Evolutionary conservation across 2,888 invertebrate species (phyloP).

Genomic region (Cantharis rustica): DNA sequence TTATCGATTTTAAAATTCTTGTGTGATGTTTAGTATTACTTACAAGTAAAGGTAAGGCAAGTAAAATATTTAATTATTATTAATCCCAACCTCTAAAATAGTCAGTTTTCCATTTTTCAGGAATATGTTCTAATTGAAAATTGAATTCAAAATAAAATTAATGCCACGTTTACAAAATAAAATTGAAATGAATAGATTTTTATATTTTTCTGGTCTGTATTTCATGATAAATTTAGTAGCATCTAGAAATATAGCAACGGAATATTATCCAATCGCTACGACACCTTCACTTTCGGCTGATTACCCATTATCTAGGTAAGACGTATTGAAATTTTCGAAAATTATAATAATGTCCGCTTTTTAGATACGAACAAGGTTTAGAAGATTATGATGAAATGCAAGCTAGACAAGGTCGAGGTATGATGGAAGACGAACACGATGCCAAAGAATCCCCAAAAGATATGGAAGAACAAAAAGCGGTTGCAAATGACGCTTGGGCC

Average conservation of each 20-base stretch:
- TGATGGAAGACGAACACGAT: slow-evolving; percentile 58
- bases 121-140: not conserved
- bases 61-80: not conserved
- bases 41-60: not conserved
- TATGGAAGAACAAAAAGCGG: slow-evolving; percentile 61
- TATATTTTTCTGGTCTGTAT: slow-evolving; percentile 10
- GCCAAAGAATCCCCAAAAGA: slow-evolving; percentile 56
- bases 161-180: not conserved
- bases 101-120: not conserved
- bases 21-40: not conserved
- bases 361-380: slow-evolving; percentile 48
- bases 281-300: slow-evolving; percentile 34
- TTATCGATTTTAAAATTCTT: not conserved
- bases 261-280: slow-evolving; percentile 44
- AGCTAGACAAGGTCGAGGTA: slow-evolving; percentile 50
- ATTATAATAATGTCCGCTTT: not conserved
- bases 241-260: slow-evolving; percentile 32
- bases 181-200: not conserved
- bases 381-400: slow-evolving; percentile 50
- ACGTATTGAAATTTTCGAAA: not conserved
- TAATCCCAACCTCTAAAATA: not conserved
- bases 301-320: slow-evolving; percentile 41
- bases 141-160: not conserved
- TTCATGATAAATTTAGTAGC: slow-evolving; percentile 19
- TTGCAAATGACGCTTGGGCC: slow-evolving; percentile 74